These are phyloP conservation scores for Montipora capricornis DNA, from an alignment of 64 coral and sea anemone genomes.

Conservation along the genomic window DNA sequence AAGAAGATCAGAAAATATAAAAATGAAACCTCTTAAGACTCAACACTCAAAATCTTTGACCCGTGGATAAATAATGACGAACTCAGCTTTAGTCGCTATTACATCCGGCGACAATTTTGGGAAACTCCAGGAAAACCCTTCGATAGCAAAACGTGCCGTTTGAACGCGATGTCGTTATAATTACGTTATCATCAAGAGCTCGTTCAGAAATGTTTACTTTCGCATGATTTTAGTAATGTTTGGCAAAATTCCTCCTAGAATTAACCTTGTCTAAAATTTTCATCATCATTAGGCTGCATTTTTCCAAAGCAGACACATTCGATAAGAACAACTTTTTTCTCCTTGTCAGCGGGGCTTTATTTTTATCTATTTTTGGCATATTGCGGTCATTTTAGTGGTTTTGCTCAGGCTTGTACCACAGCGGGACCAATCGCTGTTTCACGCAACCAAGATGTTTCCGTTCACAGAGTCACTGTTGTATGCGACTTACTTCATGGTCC, in stretches of 20 bases:
- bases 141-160: not conserved
- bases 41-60: no score
- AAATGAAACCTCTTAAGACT: no score
- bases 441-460: not conserved
- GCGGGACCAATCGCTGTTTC: not conserved
- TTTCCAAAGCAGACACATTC: not conserved
- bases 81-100: not conserved
- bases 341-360: not conserved
- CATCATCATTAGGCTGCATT: not conserved
- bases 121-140: not conserved
- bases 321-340: not conserved
- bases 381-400: not conserved
- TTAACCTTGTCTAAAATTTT: not conserved
- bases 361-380: slow-evolving; percentile 26
- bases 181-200: slow-evolving; percentile 7
- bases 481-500: no score
- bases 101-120: not conserved
- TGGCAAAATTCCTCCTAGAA: not conserved
- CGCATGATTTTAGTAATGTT: not conserved
- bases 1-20: no score
- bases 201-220: not conserved
- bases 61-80: not conserved
- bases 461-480: not conserved
- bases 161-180: no score
- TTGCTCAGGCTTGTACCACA: not conserved